Percentiles rank a stretch among this genome's conserved stretches.
phyloP scores from a whole-genome alignment of 2,888 invertebrate species.

The Ophioninae sp. region DNA sequence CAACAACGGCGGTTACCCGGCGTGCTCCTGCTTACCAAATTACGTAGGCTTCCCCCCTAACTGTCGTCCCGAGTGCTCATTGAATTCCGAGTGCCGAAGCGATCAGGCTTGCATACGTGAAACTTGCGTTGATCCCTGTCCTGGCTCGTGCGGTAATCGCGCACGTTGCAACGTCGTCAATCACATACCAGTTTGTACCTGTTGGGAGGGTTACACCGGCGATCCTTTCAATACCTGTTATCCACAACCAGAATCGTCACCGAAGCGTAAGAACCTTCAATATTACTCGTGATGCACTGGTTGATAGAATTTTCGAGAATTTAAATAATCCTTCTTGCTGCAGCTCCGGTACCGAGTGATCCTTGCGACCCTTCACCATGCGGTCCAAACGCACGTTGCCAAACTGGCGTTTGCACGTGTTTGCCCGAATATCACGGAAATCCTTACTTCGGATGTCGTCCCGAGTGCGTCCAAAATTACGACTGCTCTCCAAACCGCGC shows the following conservation, averaged over 20 bases:
- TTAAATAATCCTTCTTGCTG: not conserved
- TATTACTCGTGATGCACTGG: not conserved
- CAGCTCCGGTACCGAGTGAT: conserved; percentile 79
- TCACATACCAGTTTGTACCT: conserved; percentile 82
- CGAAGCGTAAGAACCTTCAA: conserved; percentile 79
- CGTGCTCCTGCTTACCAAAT: conserved; percentile 81
- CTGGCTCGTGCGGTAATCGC: conserved; percentile 80
- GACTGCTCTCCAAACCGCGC: conserved; percentile 90
- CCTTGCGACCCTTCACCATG: conserved; percentile 88
- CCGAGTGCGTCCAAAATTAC: conserved; percentile 90
- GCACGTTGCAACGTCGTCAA: conserved; percentile 82
- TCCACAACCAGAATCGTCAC: conserved; percentile 68
- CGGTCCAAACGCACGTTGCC: conserved; percentile 88
- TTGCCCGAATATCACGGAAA: conserved; percentile 79
- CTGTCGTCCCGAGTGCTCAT: conserved; percentile 81
- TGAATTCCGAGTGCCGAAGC: conserved; percentile 81
- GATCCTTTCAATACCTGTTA: conserved; percentile 81
- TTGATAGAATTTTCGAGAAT: not conserved
- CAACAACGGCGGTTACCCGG: conserved; percentile 87
- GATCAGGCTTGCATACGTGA: conserved; percentile 82
- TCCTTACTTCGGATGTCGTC: conserved; percentile 86
- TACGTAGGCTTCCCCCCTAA: conserved; percentile 80
- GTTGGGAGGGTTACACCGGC: conserved; percentile 81
- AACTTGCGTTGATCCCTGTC: conserved; percentile 82
- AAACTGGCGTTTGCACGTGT: conserved; percentile 79